A percentile compares a stretch with the other conserved stretches of the same genome.
These are phyloP conservation scores for Blastomussa wellsi DNA, from an alignment of 92 coral and sea anemone species.

Conservation along the genomic window DNA sequence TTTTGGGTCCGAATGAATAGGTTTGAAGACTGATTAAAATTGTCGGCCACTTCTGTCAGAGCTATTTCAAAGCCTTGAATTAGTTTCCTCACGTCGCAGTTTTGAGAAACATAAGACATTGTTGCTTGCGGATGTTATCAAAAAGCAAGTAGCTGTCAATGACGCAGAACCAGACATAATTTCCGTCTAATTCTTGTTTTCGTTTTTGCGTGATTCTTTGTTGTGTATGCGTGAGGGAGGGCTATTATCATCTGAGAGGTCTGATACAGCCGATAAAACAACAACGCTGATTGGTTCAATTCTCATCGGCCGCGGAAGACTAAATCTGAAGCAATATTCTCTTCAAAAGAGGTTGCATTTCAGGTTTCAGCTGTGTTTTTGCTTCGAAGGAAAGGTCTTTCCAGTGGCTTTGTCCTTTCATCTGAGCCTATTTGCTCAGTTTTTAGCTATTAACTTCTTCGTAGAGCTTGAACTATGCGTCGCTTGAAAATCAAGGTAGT, in stretches of 20 bases:
- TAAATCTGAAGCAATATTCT: not conserved
- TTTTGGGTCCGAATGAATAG: not conserved
- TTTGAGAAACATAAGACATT: not conserved
- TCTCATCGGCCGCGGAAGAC: constrained; percentile 23
- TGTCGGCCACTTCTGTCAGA: not conserved
- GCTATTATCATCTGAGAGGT: not conserved
- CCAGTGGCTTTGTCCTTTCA: not conserved
- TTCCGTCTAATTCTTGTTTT: not conserved
- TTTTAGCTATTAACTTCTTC: not conserved
- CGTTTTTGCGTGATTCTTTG: constrained; percentile 13
- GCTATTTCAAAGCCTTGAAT: not conserved
- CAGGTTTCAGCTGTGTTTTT: constrained; percentile 24
- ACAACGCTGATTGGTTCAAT: constrained; percentile 19
- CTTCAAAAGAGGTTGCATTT: not conserved
- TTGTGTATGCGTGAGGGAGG: not conserved
- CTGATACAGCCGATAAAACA: not conserved
- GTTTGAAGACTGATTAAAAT: not conserved
- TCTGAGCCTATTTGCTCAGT: not conserved
- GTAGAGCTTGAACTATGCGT: constrained; percentile 36
- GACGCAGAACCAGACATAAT: not conserved
- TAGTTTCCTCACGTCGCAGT: not conserved
- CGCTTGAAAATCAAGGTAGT: constrained; percentile 78
- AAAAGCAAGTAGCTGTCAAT: not conserved
- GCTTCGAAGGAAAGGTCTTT: not conserved
- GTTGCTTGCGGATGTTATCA: not conserved